Evolutionary conservation across 2,888 invertebrate genomes (phyloP).

Genomic region (Agrochola lota): DNA sequence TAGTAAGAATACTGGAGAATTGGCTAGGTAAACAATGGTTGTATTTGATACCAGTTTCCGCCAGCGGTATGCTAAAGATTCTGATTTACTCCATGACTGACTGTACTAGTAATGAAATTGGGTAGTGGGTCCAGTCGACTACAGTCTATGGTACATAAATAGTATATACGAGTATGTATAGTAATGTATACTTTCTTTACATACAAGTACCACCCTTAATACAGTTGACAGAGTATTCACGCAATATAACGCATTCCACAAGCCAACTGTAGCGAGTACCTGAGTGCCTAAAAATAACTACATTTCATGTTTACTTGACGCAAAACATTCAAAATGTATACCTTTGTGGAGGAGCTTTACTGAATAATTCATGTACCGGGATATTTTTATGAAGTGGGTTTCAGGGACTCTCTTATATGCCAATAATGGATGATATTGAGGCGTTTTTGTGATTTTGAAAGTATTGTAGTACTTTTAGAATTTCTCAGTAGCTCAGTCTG

Average conservation of each 20-base stretch:
- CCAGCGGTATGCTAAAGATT: no score
- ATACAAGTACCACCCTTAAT: neutral
- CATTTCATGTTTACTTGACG: slow-evolving; percentile 39
- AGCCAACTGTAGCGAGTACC: slow-evolving; percentile 26
- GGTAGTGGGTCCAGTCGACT: no score
- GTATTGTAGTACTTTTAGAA: neutral
- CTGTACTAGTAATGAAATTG: no score
- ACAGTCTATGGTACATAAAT: no score
- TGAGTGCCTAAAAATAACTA: slow-evolving; percentile 42
- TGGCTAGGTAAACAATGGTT: neutral
- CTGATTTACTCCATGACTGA: no score
- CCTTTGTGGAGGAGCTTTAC: slow-evolving; percentile 34
- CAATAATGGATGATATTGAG: slow-evolving; percentile 24
- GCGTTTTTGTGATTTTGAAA: neutral
- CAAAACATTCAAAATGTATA: slow-evolving; percentile 48
- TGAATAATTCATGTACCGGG: slow-evolving; percentile 60
- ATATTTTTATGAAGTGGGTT: slow-evolving; percentile 50
- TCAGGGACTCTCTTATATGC: neutral
- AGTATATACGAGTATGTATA: no score
- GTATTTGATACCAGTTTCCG: neutral
- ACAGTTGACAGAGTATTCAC: neutral
- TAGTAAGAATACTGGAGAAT: neutral
- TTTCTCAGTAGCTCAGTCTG: neutral
- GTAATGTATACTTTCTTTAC: neutral
- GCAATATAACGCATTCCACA: slow-evolving; percentile 1